Evolutionary conservation across 2,113 vertebrate genomes (phyloP).

Genomic region (Pachyramphus minor): DNA sequence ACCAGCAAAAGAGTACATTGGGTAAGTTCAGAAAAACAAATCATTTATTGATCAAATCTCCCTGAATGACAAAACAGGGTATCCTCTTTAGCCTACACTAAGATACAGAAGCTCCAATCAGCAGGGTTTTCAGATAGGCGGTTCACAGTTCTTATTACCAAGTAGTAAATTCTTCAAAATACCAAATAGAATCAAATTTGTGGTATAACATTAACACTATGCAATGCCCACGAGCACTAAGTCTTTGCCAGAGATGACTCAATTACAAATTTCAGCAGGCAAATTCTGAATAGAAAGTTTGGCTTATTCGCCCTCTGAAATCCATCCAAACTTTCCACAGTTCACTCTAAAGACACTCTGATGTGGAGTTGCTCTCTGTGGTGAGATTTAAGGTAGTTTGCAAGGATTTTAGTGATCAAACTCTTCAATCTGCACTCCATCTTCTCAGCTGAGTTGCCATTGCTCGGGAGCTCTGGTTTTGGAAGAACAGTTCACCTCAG

Average conservation of each 20-base stretch:
- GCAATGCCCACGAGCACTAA: neutral
- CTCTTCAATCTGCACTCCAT: neutral
- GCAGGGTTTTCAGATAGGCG: neutral
- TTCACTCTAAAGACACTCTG: neutral
- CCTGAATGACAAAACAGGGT: neutral
- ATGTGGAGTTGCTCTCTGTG: neutral
- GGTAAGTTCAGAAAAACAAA: neutral
- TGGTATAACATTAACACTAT: neutral
- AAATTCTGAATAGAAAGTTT: neutral
- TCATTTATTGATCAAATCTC: neutral
- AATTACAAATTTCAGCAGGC: neutral
- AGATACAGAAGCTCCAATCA: neutral
- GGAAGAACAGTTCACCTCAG: neutral
- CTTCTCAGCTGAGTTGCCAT: neutral
- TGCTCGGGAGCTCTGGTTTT: neutral
- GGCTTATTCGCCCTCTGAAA: neutral
- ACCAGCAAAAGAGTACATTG: neutral
- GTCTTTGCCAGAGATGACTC: neutral
- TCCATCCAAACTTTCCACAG: neutral
- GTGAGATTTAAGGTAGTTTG: neutral
- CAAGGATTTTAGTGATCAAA: neutral
- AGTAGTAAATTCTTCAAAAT: neutral
- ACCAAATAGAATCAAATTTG: neutral
- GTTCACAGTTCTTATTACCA: neutral
- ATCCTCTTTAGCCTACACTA: neutral